These are phyloP conservation scores for Ethmia dodecea DNA, from an alignment of 2,888 invertebrate species.

Conservation along the genomic window DNA sequence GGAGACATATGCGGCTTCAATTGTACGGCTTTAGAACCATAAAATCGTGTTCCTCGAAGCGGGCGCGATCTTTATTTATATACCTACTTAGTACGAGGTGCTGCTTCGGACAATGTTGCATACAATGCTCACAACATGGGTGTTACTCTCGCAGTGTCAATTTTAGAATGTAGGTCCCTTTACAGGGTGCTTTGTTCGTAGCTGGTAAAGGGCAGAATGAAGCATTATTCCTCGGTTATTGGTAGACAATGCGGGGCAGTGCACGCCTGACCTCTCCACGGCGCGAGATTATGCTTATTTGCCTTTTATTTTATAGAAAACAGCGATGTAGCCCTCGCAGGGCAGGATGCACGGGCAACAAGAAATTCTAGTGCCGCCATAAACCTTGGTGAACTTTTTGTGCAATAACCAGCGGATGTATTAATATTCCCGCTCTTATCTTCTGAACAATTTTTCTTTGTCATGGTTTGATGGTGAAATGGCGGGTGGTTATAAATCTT, in stretches of 20 bases:
- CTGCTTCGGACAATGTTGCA: constrained; percentile 40
- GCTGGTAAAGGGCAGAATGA: constrained; percentile 28
- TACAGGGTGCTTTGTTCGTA: constrained; percentile 34
- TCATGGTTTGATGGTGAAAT: constrained; percentile 19
- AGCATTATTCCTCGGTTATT: constrained; percentile 29
- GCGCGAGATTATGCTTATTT: constrained; percentile 49
- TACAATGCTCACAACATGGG: constrained; percentile 35
- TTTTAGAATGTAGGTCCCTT: constrained; percentile 44
- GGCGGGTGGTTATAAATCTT: constrained; percentile 12
- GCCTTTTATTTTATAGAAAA: constrained; percentile 61
- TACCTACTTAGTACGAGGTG: constrained; percentile 5
- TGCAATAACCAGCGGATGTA: constrained; percentile 46
- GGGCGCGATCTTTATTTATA: constrained; percentile 10
- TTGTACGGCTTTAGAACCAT: constrained; percentile 4
- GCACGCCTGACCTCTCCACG: constrained; percentile 51
- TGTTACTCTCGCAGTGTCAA: constrained; percentile 40
- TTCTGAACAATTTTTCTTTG: constrained; percentile 18
- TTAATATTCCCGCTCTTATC: constrained; percentile 40
- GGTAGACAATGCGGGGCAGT: constrained; percentile 54
- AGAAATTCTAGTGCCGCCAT: constrained; percentile 28
- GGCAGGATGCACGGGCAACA: constrained; percentile 44
- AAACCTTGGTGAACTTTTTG: constrained; percentile 37
- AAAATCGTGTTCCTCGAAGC: constrained; percentile 2
- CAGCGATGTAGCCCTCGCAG: constrained; percentile 28
- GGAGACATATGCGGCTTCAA: constrained; percentile 5